phyloP scores from a whole-genome alignment of 1,140 invertebrate species.

The Brachionus asplanchnoidis region DNA sequence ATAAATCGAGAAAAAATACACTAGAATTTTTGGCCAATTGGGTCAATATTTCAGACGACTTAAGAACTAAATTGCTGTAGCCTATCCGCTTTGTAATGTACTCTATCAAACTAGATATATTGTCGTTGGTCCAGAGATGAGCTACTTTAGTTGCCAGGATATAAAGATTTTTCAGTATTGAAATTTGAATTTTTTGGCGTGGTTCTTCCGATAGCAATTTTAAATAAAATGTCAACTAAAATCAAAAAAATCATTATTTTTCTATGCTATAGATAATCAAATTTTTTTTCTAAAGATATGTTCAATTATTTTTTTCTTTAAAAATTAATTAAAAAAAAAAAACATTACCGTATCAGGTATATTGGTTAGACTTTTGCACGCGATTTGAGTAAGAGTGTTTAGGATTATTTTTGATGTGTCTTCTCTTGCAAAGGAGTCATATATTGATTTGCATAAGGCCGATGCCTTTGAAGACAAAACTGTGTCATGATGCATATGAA shows the following conservation, averaged over 20 bases:
- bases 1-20: background rate
- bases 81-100: background rate
- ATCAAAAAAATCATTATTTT: background rate
- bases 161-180: conserved; percentile 6
- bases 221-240: conserved; percentile 25
- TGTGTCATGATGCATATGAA: conserved; percentile 33
- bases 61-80: background rate
- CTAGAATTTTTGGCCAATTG: background rate
- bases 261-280: background rate
- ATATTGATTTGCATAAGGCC: conserved; percentile 8
- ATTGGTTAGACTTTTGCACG: conserved; percentile 7
- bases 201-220: conserved; percentile 16
- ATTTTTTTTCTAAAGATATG: background rate
- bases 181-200: conserved; percentile 5
- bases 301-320: background rate
- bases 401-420: conserved; percentile 26
- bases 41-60: background rate
- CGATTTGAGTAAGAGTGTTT: background rate
- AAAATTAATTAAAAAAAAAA: background rate
- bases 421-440: conserved; percentile 20
- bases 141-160: background rate
- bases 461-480: background rate
- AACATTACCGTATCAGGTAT: conserved; percentile 8
- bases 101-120: background rate
- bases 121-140: conserved; percentile 4